Conservation (phyloP, 2,113 vertebrate genomes). For the Aptenodytes patagonicus region DNA sequence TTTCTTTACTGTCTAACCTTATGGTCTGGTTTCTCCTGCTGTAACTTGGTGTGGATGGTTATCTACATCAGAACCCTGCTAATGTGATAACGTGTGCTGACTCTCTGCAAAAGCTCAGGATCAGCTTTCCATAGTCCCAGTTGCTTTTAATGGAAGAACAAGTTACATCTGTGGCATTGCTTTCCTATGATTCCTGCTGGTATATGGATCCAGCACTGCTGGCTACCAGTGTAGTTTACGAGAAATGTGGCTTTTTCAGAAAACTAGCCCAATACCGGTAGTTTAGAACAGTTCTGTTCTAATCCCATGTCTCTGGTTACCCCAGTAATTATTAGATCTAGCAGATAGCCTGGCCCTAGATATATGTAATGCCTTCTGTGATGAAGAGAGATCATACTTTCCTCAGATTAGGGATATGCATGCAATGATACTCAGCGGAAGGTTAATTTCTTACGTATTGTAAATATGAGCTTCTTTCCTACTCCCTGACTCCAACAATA, state of each 20-base stretch:
- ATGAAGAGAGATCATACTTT: not conserved
- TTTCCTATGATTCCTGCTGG: not conserved
- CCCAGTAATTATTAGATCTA: not conserved
- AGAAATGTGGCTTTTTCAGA: not conserved
- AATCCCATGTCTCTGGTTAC: not conserved
- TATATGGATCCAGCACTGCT: not conserved
- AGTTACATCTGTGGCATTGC: not conserved
- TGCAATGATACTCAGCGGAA: not conserved
- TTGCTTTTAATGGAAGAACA: not conserved
- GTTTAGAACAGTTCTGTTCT: not conserved
- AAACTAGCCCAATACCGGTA: not conserved
- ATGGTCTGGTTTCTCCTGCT: not conserved
- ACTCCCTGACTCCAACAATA: not conserved
- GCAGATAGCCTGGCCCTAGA: not conserved
- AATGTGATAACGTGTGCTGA: not conserved
- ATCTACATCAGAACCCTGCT: not conserved
- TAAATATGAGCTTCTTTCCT: not conserved
- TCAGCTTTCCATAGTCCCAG: not conserved
- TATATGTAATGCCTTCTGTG: not conserved
- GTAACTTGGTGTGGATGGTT: not conserved
- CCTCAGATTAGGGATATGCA: not conserved
- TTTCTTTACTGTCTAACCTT: not conserved
- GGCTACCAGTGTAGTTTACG: not conserved
- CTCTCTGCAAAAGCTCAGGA: not conserved
- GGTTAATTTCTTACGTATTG: not conserved